Percentiles rank a stretch among this genome's conserved stretches.
These are phyloP conservation scores for Sylvia borin DNA, from an alignment of 2,797 vertebrate species.

Conservation along the genomic window DNA sequence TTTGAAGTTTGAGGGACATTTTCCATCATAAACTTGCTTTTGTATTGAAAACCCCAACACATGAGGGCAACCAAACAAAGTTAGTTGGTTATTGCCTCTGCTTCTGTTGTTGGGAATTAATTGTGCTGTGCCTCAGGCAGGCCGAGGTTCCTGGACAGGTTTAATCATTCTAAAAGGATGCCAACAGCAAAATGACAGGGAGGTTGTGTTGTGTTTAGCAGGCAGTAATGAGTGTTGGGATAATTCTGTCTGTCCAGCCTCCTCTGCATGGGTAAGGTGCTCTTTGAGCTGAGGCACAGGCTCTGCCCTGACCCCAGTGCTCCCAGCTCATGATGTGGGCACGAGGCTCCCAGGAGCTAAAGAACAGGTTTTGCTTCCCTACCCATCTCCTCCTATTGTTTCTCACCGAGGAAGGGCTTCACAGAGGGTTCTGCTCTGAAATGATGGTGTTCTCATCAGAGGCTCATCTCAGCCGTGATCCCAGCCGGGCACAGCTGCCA, in stretches of 20 bases:
- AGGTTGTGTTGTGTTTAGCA: neutral
- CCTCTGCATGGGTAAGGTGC: neutral
- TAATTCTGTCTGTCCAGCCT: neutral
- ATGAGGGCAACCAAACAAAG: neutral
- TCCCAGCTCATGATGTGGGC: rapidly evolving
- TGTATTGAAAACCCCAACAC: neutral
- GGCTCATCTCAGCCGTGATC: neutral
- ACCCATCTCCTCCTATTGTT: neutral
- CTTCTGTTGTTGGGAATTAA: neutral
- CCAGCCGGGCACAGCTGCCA: neutral
- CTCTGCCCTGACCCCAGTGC: neutral
- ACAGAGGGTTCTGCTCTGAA: neutral
- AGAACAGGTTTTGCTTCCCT: neutral
- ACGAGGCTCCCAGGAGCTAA: neutral
- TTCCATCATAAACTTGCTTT: neutral
- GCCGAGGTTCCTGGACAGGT: neutral
- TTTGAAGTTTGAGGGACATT: neutral
- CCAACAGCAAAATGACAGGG: neutral
- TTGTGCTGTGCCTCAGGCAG: slow-evolving; percentile 7
- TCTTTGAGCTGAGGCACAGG: rapidly evolving
- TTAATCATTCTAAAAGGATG: neutral
- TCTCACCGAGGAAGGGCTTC: neutral
- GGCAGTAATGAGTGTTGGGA: neutral
- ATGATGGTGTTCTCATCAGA: neutral
- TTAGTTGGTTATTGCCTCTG: neutral